Base-by-base conservation (phyloP, 2,888 invertebrate genomes). In the Oxytorus armatus region DNA sequence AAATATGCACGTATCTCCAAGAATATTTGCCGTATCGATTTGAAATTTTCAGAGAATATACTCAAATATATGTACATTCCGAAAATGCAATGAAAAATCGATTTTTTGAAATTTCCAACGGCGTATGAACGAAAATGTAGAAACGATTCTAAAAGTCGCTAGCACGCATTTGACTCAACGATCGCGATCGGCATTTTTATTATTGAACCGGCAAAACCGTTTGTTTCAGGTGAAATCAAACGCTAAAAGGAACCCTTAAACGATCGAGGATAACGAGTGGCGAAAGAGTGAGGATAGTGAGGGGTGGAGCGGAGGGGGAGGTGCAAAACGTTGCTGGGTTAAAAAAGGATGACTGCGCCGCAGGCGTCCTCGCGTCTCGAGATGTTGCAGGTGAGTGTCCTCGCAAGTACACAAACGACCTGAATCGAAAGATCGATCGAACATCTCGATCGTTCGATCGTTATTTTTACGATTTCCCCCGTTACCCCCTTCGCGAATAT, bases 351-450 rank as follows among this genome's bases (percentile, higher is more conserved):
- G 91, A 86, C 90, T 73, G 86, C 87, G 83, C 86, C 90, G 72
- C 89, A 91, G 83, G 89, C 90, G 66, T 90, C 90, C 55, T 91
- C 91, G 74, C 90, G 90, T 75, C 88, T 91, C 74, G 90, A 91
- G 82, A 85, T 91, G 83, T 83, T 91, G 82, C 91, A 91, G 88
- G 91, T 91, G 82, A 87, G 86, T 77, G 51, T 61, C 36, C 36
- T 66, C 36, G 42, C 69, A 8, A 29, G 23, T 21, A 42, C 68
- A 23, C n/a, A 8, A 61, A 14, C 51, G 25, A 33, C 76, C 57
- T 70, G 53, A 18, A 59, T 57, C 23, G 16, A 36, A 65, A 14
- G 11, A 4, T 59, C 39, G 8, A 76, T 61, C 75, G 36, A 57
- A 55, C 11, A 59, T 44, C 18, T 70, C 42, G 29, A 57, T 74